Percentiles rank a stretch among this genome's conserved stretches.
phyloP scores from a whole-genome alignment of 2,888 invertebrate genomes.

The Panopea generosa region DNA sequence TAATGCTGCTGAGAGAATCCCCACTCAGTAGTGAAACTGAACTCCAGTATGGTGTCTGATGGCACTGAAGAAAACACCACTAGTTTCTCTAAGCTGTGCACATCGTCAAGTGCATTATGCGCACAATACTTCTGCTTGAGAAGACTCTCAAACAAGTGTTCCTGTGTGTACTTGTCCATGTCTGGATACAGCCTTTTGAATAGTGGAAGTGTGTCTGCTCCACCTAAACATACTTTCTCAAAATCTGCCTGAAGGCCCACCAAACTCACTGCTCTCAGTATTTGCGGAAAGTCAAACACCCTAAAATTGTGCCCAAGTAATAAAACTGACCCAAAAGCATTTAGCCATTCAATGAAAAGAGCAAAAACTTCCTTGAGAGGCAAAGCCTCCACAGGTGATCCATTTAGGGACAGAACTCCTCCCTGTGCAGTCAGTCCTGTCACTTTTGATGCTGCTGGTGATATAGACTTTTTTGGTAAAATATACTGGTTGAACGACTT shows the following conservation, averaged over 20 bases:
- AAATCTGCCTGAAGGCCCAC: background rate
- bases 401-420: slow-evolving; percentile 4
- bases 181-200: background rate
- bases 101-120: background rate
- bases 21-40: no score
- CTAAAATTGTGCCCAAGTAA: slow-evolving; percentile 13
- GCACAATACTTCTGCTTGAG: background rate
- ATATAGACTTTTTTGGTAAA: slow-evolving; percentile 6
- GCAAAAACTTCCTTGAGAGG: slow-evolving; percentile 1
- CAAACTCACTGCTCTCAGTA: background rate
- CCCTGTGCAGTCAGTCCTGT: slow-evolving; percentile 13
- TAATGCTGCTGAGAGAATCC: no score
- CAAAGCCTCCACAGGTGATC: slow-evolving; percentile 5
- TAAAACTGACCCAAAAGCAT: background rate
- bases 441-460: slow-evolving; percentile 17
- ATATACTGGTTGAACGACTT: slow-evolving; percentile 24
- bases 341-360: slow-evolving; percentile 5
- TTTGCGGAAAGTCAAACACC: slow-evolving; percentile 13
- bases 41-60: no score
- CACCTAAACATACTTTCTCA: background rate
- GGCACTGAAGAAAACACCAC: no score
- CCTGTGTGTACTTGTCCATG: background rate
- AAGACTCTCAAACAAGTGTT: background rate
- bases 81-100: background rate
- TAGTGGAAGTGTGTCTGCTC: background rate